phyloP scores from a whole-genome alignment of 64 coral and sea anemone genomes.

The Stylophora pistillata region DNA sequence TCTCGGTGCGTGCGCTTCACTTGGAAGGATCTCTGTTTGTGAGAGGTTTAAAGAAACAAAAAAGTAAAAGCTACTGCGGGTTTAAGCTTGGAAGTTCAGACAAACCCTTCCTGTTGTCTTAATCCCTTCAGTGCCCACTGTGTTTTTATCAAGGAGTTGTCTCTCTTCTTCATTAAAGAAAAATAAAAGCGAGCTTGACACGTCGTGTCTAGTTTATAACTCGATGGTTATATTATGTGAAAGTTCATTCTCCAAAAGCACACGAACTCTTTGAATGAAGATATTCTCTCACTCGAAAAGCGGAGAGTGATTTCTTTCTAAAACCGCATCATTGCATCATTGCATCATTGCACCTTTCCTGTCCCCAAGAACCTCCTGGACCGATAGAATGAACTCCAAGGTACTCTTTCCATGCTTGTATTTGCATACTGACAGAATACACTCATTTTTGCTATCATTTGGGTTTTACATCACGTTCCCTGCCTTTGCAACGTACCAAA shows the following conservation, averaged over 20 bases:
- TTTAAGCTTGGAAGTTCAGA: neutral
- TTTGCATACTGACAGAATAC: neutral
- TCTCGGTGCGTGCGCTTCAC: neutral
- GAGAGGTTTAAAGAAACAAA: slow-evolving; percentile 37
- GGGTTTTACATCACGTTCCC: neutral
- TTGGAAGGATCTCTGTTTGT: neutral
- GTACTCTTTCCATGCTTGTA: neutral
- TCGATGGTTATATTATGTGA: neutral
- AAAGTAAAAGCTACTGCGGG: neutral
- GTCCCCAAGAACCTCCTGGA: neutral
- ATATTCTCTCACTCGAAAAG: neutral
- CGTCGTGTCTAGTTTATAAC: neutral
- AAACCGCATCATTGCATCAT: neutral
- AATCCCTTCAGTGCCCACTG: slow-evolving; percentile 32
- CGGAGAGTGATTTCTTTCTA: neutral
- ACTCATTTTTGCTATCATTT: neutral
- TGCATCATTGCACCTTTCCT: neutral
- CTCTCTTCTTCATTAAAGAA: neutral
- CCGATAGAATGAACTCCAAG: slow-evolving; percentile 23
- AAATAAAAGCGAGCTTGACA: neutral
- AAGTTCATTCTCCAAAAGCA: neutral
- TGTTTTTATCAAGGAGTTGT: neutral
- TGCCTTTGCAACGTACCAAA: too few species aligned
- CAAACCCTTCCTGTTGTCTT: neutral
- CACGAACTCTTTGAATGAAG: neutral